These are phyloP conservation scores for Plebejus anna DNA, from an alignment of 2,888 invertebrate genomes.

Conservation along the genomic window DNA sequence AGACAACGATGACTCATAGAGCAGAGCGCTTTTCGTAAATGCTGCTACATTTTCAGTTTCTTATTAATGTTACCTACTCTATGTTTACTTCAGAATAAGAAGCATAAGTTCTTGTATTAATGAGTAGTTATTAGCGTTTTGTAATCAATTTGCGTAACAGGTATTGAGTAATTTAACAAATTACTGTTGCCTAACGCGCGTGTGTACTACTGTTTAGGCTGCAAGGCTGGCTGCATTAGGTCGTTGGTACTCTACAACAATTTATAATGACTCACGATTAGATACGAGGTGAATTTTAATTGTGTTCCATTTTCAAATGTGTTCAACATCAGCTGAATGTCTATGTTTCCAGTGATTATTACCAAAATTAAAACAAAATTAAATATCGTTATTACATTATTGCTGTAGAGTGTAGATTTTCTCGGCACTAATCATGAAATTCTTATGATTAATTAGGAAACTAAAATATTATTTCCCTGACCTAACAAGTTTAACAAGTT, in stretches of 20 bases:
- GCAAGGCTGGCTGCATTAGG: slow-evolving; percentile 34
- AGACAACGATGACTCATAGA: background rate
- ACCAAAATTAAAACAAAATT: background rate
- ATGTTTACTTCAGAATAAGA: background rate
- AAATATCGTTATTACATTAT: background rate
- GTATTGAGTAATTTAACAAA: slow-evolving; percentile 34
- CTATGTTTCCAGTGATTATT: background rate
- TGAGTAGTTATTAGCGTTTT: slow-evolving; percentile 27
- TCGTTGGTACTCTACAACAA: slow-evolving; percentile 27
- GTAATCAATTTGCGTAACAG: slow-evolving; percentile 26
- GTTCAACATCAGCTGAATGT: background rate
- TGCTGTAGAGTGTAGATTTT: background rate
- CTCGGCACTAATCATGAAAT: background rate
- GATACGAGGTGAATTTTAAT: slow-evolving; percentile 38
- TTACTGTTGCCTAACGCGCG: slow-evolving; percentile 21
- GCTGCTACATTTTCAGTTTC: too few relatives aligned
- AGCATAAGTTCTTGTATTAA: slow-evolving; percentile 3
- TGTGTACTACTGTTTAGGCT: slow-evolving; percentile 24
- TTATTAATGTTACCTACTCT: background rate
- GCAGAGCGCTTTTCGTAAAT: too few relatives aligned
- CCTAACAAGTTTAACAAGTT: background rate
- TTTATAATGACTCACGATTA: slow-evolving; percentile 37
- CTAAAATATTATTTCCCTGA: background rate
- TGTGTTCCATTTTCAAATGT: slow-evolving; percentile 34
- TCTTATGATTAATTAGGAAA: background rate